Conservation (phyloP, 2,888 invertebrate genomes). For the Heliconius erato region DNA sequence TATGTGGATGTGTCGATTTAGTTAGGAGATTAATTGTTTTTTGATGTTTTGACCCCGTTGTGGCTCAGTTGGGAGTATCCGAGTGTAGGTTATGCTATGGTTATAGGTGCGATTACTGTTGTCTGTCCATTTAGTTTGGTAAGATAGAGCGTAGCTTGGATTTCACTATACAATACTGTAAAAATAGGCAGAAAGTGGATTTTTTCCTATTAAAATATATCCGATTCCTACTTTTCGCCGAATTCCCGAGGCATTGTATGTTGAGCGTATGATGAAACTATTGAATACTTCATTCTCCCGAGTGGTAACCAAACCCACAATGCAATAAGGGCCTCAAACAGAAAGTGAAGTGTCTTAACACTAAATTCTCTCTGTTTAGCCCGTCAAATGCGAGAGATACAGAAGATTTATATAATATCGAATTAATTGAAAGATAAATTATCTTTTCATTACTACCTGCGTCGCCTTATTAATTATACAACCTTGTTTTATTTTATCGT, state of each 20-base stretch:
- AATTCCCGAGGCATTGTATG: too few species aligned
- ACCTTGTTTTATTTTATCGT: slow-evolving; percentile 34
- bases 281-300: too few species aligned
- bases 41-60: neutral
- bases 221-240: too few species aligned
- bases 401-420: slow-evolving; percentile 8
- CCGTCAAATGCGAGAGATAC: neutral
- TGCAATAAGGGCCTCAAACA: too few species aligned
- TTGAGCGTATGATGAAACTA: too few species aligned
- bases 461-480: slow-evolving; percentile 26
- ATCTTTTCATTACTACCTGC: slow-evolving; percentile 22
- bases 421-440: slow-evolving; percentile 22
- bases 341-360: neutral
- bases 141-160: neutral
- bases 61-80: neutral
- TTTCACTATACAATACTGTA: too few species aligned
- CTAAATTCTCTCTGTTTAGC: neutral
- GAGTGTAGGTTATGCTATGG: neutral
- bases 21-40: slow-evolving; percentile 10
- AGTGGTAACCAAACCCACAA: too few species aligned
- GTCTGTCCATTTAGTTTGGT: neutral
- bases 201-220: too few species aligned
- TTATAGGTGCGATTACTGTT: neutral
- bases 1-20: neutral
- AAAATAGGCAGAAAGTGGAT: neutral